phyloP scores from a whole-genome alignment of 2,113 vertebrate genomes.

The Cololabis saira region DNA sequence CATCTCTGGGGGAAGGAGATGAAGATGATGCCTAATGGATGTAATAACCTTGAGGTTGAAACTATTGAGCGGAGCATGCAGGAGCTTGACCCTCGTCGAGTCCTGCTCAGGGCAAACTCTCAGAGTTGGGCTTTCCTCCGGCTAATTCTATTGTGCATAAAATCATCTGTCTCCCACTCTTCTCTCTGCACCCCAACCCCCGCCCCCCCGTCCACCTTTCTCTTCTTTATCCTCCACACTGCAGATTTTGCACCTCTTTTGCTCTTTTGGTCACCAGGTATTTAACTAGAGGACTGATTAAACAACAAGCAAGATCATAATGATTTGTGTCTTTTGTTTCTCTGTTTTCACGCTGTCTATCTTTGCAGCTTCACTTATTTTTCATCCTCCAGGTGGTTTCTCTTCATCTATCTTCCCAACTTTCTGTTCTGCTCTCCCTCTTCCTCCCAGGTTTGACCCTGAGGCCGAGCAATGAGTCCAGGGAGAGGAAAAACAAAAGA shows the following conservation, averaged over 20 bases:
- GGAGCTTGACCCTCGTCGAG: not conserved
- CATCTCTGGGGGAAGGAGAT: not conserved
- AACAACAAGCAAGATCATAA: too few species aligned
- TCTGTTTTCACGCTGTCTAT: too few species aligned
- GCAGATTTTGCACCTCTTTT: not conserved
- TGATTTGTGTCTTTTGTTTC: not conserved
- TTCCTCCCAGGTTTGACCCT: slow-evolving; percentile 28
- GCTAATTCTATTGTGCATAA: not conserved
- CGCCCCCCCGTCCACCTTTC: not conserved
- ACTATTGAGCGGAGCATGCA: slow-evolving; percentile 7
- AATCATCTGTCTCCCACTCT: slow-evolving; percentile 1
- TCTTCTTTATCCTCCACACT: not conserved
- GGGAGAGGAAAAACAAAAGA: slow-evolving; percentile 25
- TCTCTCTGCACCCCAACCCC: not conserved
- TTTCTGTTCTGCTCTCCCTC: not conserved
- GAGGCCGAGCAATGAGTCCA: slow-evolving; percentile 30
- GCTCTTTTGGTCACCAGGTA: not conserved
- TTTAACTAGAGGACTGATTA: not conserved
- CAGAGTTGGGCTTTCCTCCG: slow-evolving; percentile 6
- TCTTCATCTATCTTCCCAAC: not conserved
- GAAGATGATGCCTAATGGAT: slow-evolving; percentile 12
- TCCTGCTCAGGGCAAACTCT: slow-evolving; percentile 8
- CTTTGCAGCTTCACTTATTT: not conserved
- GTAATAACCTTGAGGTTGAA: slow-evolving; percentile 17
- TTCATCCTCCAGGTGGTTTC: not conserved